These are phyloP conservation scores for Crypturellus undulatus DNA, from an alignment of 2,113 vertebrate genomes.

Conservation along the genomic window DNA sequence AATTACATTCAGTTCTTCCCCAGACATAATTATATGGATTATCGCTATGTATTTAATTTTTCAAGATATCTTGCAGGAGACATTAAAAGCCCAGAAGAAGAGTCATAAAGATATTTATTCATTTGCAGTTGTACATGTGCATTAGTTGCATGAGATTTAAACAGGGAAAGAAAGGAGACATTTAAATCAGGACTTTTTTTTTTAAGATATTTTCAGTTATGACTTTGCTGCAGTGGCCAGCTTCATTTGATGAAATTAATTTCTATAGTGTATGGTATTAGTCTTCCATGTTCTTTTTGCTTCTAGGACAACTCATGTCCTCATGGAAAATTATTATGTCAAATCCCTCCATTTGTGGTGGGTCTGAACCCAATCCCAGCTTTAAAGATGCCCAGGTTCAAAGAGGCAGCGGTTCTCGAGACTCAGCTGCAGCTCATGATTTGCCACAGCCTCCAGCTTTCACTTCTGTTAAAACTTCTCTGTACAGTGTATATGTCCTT, in stretches of 20 bases:
- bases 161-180: background rate
- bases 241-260: background rate
- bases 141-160: background rate
- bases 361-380: background rate
- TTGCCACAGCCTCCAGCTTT: background rate
- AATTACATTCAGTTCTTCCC: background rate
- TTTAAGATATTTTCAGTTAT: background rate
- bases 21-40: background rate
- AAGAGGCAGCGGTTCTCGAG: background rate
- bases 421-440: fast-evolving
- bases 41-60: background rate
- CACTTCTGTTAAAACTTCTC: background rate
- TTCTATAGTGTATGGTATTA: background rate
- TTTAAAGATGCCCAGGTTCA: background rate
- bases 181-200: background rate
- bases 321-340: background rate
- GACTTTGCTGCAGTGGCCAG: background rate
- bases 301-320: background rate
- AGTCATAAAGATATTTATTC: background rate
- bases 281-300: background rate
- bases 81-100: background rate
- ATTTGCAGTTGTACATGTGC: background rate
- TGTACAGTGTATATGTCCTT: constrained; percentile 64
- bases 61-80: background rate
- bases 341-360: background rate